These are phyloP conservation scores for Andrena dorsata DNA, from an alignment of 2,888 invertebrate genomes.

Conservation along the genomic window DNA sequence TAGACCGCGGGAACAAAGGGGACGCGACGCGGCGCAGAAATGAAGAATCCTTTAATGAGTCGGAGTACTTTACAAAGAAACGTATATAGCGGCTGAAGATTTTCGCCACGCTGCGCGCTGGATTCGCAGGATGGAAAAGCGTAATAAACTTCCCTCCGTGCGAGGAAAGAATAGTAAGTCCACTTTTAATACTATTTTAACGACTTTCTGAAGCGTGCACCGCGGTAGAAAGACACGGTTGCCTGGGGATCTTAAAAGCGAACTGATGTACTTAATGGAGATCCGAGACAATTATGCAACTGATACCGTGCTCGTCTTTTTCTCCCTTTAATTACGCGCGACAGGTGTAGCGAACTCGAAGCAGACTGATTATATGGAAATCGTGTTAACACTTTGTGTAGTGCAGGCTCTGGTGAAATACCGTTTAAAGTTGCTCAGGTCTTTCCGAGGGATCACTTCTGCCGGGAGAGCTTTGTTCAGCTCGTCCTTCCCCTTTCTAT, in stretches of 20 bases:
- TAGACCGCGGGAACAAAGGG: constrained; percentile 37
- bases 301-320: background rate
- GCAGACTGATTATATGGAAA: background rate
- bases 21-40: constrained; percentile 16
- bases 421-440: too few species aligned
- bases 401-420: too few species aligned
- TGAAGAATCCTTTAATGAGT: constrained; percentile 55
- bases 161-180: constrained; percentile 31
- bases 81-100: constrained; percentile 29
- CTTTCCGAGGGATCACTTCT: too few species aligned
- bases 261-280: background rate
- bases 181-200: constrained; percentile 50
- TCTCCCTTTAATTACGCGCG: background rate
- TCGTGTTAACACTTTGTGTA: background rate
- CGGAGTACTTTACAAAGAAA: constrained; percentile 47
- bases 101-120: constrained; percentile 14
- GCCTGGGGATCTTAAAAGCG: constrained; percentile 21
- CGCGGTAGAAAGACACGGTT: constrained; percentile 1
- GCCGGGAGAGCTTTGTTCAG: too few species aligned
- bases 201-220: constrained; percentile 44
- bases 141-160: constrained; percentile 32
- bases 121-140: constrained; percentile 17
- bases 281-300: constrained; percentile 23
- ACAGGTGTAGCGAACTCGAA: background rate
- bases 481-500: too few species aligned